These are phyloP conservation scores for Plusia festucae DNA, from an alignment of 2,888 invertebrate genomes.

Conservation along the genomic window DNA sequence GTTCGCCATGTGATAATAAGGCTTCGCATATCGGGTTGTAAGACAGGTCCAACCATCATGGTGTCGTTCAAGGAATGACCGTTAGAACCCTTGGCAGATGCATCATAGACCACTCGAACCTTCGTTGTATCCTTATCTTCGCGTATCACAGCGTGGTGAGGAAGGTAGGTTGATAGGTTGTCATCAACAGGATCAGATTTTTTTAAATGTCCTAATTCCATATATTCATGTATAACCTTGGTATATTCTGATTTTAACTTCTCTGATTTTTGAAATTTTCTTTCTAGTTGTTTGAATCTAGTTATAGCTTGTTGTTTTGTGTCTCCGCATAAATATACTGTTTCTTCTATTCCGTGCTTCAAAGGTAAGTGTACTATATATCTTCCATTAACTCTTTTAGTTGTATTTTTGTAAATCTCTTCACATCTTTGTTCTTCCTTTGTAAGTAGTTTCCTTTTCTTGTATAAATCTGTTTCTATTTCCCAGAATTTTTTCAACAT, in stretches of 20 bases:
- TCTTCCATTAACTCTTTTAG: constrained; percentile 14
- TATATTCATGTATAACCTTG: constrained; percentile 16
- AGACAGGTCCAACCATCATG: constrained; percentile 47
- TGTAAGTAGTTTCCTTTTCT: constrained; percentile 27
- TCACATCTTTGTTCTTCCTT: constrained; percentile 27
- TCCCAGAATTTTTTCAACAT: constrained; percentile 49
- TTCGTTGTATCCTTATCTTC: constrained; percentile 44
- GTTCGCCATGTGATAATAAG: constrained; percentile 41
- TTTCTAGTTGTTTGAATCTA: constrained; percentile 40
- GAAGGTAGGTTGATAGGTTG: constrained; percentile 43
- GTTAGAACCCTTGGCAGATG: constrained; percentile 25
- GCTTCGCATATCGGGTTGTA: constrained; percentile 45
- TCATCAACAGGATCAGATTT: not conserved
- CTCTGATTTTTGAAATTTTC: constrained; percentile 11
- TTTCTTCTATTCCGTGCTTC: constrained; percentile 15
- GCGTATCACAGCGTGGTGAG: constrained; percentile 59
- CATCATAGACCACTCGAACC: constrained; percentile 18
- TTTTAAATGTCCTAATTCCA: constrained; percentile 11
- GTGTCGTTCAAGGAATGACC: constrained; percentile 49
- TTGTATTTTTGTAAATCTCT: constrained; percentile 12
- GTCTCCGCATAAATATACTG: constrained; percentile 17
- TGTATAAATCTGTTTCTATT: constrained; percentile 44
- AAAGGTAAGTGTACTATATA: constrained; percentile 12
- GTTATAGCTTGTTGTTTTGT: constrained; percentile 42
- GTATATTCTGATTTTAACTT: too few relatives aligned